Conservation (phyloP, 1,140 invertebrate genomes). For the Drosophila kikkawai region DNA sequence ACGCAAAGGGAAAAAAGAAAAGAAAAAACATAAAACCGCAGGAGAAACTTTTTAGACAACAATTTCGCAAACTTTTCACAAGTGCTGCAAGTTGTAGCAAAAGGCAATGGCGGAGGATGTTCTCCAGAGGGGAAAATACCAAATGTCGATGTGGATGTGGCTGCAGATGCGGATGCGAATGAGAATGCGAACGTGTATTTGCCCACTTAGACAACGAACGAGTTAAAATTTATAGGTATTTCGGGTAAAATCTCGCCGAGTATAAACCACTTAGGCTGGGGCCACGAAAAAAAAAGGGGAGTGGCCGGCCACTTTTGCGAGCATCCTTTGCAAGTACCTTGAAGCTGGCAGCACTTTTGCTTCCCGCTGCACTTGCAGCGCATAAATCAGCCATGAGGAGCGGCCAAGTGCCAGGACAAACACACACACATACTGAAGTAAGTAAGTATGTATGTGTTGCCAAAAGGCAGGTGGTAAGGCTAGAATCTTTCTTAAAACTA, state of each 20-base stretch:
- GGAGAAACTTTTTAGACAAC: constrained; percentile 78
- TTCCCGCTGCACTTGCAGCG: constrained; percentile 57
- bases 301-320: constrained; percentile 40
- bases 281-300: constrained; percentile 30
- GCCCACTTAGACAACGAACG: constrained; percentile 78
- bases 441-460: constrained; percentile 15
- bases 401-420: constrained; percentile 60
- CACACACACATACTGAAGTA: neutral
- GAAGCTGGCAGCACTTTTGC: constrained; percentile 39
- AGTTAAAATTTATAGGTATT: constrained; percentile 83
- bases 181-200: constrained; percentile 64
- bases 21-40: constrained; percentile 49
- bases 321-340: constrained; percentile 53
- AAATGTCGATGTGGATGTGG: constrained; percentile 55
- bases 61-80: constrained; percentile 80
- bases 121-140: constrained; percentile 31
- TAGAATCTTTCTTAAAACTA: constrained; percentile 26
- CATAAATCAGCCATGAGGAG: constrained; percentile 77
- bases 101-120: neutral
- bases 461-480: constrained; percentile 36
- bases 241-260: constrained; percentile 76
- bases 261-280: constrained; percentile 74
- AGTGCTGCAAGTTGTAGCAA: constrained; percentile 58
- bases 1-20: constrained; percentile 29
- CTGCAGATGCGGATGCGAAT: constrained; percentile 33